Percentiles rank a stretch among this genome's conserved stretches.
phyloP scores from a whole-genome alignment of 2,113 vertebrate genomes.

The Archilochus colubris region DNA sequence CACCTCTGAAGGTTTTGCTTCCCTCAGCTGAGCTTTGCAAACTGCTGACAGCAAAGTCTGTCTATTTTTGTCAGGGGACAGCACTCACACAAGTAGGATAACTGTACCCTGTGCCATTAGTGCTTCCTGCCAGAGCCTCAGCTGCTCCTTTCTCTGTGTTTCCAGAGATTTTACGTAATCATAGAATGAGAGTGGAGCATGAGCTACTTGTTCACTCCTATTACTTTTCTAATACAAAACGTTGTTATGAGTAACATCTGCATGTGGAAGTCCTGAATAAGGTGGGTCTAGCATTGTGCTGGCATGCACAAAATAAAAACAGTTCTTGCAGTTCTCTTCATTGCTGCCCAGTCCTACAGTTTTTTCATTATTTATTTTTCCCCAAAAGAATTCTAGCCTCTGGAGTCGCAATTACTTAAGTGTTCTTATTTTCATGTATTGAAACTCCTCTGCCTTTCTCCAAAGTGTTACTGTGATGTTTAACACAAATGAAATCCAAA shows the following conservation, averaged over 20 bases:
- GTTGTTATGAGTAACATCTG: neutral
- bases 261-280: neutral
- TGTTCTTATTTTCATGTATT: neutral
- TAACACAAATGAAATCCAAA: neutral
- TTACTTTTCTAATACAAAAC: neutral
- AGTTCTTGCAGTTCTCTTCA: neutral
- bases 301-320: neutral
- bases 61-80: constrained; percentile 13
- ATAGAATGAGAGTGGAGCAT: neutral
- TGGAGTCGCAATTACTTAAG: neutral
- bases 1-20: constrained; percentile 2
- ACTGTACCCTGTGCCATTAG: neutral
- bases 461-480: neutral
- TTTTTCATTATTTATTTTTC: neutral
- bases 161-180: neutral
- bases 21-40: neutral
- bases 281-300: neutral
- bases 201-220: neutral
- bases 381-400: neutral
- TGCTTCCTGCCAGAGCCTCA: neutral
- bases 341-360: neutral
- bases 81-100: neutral
- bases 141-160: neutral
- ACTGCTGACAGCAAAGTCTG: neutral
- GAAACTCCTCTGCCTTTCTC: neutral